phyloP scores from a whole-genome alignment of 2,797 vertebrate species.

The Vireo griseus region DNA sequence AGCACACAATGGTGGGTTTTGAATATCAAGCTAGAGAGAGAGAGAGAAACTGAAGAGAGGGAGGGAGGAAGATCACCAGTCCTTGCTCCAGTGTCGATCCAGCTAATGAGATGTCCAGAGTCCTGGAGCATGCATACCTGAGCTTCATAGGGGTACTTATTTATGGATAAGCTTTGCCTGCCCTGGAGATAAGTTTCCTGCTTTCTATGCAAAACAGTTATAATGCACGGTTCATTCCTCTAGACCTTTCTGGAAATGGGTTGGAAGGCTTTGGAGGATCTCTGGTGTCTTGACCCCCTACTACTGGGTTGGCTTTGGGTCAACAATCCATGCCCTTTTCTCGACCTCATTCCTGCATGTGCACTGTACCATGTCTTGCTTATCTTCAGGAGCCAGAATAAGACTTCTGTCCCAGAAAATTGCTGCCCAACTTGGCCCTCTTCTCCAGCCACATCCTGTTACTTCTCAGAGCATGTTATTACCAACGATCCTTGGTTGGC shows the following conservation, averaged over 20 bases:
- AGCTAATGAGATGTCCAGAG: background rate
- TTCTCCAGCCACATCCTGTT: background rate
- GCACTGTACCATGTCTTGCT: background rate
- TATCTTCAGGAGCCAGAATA: background rate
- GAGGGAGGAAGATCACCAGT: background rate
- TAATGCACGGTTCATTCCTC: background rate
- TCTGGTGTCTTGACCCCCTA: background rate
- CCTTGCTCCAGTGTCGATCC: accelerated
- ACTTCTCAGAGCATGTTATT: background rate
- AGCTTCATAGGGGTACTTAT: background rate
- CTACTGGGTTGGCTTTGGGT: no score
- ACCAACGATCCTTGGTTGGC: background rate
- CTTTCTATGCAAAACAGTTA: background rate
- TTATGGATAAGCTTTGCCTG: background rate
- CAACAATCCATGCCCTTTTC: background rate
- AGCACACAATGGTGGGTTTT: background rate
- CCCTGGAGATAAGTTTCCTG: background rate
- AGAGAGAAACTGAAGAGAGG: background rate
- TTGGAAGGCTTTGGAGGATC: accelerated
- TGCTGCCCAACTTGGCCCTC: background rate
- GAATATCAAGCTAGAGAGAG: background rate
- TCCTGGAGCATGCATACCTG: background rate
- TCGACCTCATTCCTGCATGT: background rate
- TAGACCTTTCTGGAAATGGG: background rate
- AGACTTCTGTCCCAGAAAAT: background rate